A percentile compares a stretch with the other conserved stretches of the same genome.
Conservation (phyloP, 1,140 invertebrate species). For the Tigriopus japonicus region DNA sequence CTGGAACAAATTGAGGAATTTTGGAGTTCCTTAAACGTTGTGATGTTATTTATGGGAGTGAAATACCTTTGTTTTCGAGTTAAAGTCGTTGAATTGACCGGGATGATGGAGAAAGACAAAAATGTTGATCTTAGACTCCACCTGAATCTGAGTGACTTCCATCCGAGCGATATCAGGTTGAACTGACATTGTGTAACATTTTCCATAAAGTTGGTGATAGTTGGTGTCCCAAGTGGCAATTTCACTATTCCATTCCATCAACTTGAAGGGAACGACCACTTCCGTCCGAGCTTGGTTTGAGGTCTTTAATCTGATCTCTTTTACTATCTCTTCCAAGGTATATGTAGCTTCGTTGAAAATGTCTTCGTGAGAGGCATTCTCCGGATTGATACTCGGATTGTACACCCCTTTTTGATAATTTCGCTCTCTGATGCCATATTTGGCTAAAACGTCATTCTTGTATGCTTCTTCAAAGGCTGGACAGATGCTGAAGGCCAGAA, state of each 20-base stretch:
- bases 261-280: background rate
- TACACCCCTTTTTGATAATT: background rate
- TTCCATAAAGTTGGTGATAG: background rate
- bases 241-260: background rate
- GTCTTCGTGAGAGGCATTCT: background rate
- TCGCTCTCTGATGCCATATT: background rate
- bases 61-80: background rate
- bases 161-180: background rate
- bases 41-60: background rate
- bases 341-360: background rate
- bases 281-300: background rate
- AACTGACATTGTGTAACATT: background rate
- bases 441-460: background rate
- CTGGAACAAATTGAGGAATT: background rate
- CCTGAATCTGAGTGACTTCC: background rate
- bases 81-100: background rate
- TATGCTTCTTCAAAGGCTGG: background rate
- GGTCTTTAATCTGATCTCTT: background rate
- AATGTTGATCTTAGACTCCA: background rate
- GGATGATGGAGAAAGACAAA: background rate
- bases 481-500: background rate
- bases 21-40: background rate
- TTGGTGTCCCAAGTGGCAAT: background rate
- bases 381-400: background rate
- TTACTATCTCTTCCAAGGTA: background rate